These are phyloP conservation scores for Amblyopsis rosae DNA, from an alignment of 2,113 vertebrate species.

Conservation along the genomic window DNA sequence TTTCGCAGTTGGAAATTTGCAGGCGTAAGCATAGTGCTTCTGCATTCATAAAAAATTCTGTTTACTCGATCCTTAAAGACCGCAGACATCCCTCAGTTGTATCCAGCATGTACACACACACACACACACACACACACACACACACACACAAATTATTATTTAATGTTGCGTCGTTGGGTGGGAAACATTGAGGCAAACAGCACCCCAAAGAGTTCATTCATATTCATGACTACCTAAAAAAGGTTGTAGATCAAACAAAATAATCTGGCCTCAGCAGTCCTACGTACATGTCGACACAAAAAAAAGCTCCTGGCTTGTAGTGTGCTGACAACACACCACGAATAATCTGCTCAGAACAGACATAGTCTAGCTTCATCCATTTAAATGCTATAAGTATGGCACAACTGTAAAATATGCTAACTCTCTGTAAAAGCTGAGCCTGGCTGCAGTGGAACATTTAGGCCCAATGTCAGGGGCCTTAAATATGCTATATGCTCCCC, in stretches of 20 bases:
- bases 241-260: slow-evolving; percentile 9
- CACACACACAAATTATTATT: background rate
- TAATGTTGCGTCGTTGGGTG: slow-evolving; percentile 1
- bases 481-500: slow-evolving; percentile 9
- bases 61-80: background rate
- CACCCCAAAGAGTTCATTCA: slow-evolving; percentile 13
- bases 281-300: slow-evolving; percentile 32
- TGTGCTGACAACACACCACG: slow-evolving; percentile 41
- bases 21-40: background rate
- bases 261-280: background rate
- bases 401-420: slow-evolving; percentile 60
- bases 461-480: slow-evolving; percentile 40
- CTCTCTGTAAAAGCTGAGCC: slow-evolving; percentile 47
- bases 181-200: slow-evolving; percentile 16
- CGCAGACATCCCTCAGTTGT: background rate
- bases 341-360: slow-evolving; percentile 60
- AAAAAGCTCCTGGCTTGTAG: slow-evolving; percentile 13
- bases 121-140: background rate
- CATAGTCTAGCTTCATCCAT: slow-evolving; percentile 46
- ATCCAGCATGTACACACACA: background rate
- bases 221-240: slow-evolving; percentile 7
- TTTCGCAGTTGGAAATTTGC: slow-evolving; percentile 17
- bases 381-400: slow-evolving; percentile 52
- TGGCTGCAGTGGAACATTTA: slow-evolving; percentile 53
- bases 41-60: background rate